Evolutionary conservation across 2,888 invertebrate genomes (phyloP), one percentile per base, ranked within the genome.

Genomic region (Synanthedon vespiformis): DNA sequence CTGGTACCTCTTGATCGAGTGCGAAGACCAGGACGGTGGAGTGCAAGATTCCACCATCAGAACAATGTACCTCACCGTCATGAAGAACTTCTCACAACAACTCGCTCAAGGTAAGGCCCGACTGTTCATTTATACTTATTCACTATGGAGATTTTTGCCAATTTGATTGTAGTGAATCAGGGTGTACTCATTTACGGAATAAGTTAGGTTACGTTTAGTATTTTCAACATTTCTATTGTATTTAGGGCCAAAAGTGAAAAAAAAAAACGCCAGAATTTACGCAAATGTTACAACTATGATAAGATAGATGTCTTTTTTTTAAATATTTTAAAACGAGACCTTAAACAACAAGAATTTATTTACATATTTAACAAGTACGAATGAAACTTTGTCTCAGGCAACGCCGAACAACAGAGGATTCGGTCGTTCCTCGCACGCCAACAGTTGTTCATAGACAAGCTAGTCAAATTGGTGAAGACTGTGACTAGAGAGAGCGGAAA

Each of bases 1-100:
- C 85, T 99, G 99, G 99, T 97, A 96, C 86, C 88, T 97, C 60
- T 90, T 94, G 55, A 95, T 98, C 57, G 99, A 99, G 83, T 96
- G 97, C 75, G 97, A 97, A 79, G 96, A 96, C 77, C 93, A 93
- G 60, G 93, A 93, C 72, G 90, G 89, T 34, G 88, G 85, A 10
- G 92, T 93, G 62, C 94, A 94, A 74, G 94, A 96, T 70, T 88
- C 89, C 52, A 89, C 89, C 51, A 90, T 93, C 0, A 85, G 93
- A 49, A 91, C 92, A 64, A 97, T 98, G 96, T 98, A 98, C 75
- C 88, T 93, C 51, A 93, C 92, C 56, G 97, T 98, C 22, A 93
- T 97, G 90, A 91, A 93, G 73, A 93, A 94, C 67, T 97, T 98
- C 82, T 92, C 93, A 27, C 92, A 91, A 65, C 89, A 90, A 1